Evolutionary conservation across 1,140 invertebrate species (phyloP), one percentile per base, ranked within the genome.

Genomic region (Euura lappo): DNA sequence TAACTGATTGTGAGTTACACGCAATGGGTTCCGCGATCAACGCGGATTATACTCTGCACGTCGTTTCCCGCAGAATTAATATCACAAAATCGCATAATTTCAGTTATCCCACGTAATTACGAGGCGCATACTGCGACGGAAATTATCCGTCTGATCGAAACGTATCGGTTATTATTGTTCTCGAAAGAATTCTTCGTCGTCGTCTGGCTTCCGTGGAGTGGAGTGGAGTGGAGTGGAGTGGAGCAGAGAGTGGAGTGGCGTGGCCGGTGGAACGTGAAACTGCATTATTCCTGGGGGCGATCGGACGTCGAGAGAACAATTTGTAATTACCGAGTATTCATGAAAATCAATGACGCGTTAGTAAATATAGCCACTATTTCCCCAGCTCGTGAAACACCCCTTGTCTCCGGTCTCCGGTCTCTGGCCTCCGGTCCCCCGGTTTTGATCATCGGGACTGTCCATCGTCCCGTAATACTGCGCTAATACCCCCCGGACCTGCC

Each of bases 281-380:
- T 60, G 51, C 13, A 60, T 60, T 60, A 60, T 60, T 28, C 28
- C 28, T 28, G 28, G 28, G 28, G 28, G 28, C 28, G 28, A 28
- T 28, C 28, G 28, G 28, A 60, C 8, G 66, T 42, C 66, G 13
- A 44, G 66, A 28, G 8, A 68, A 44, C 66, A 68, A 68, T 68
- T 68, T 44, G 66, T 68, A 68, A 68, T 68, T 68, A 68, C 13
- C 66, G 44, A 68, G 66, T 68, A 68, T 68, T 68, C 66, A 68
- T 42, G 66, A 68, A 68, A 68, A 68, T 44, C 66, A 68, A 68
- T 68, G 66, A 68, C 66, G 66, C 66, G 66, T 68, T 60, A 8
- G 51, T 60, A 60, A 60, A 60, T 60, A 60, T n/a, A 60, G 3
- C 10, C 13, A 60, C 51, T 60, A 60, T 60, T 60, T 60, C 13